Evolutionary conservation across 2,113 vertebrate genomes (phyloP).

Genomic region (Sorex araneus): DNA sequence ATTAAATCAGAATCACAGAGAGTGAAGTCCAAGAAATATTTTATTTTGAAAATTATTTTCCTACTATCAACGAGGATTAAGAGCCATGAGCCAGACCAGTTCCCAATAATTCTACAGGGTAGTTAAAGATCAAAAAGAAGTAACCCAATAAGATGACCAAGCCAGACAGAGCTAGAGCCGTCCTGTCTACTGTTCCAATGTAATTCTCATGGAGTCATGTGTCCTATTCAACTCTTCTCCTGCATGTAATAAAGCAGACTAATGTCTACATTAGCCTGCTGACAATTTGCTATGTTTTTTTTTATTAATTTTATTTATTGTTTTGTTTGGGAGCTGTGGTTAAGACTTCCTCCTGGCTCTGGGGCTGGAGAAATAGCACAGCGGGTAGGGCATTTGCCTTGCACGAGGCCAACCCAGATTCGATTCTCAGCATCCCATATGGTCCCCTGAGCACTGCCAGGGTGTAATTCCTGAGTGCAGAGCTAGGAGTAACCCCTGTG

Average conservation of each 20-base stretch:
- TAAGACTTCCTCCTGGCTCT: too few relatives aligned
- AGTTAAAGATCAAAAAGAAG: neutral
- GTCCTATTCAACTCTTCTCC: neutral
- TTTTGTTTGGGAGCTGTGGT: too few relatives aligned
- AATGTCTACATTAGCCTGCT: neutral
- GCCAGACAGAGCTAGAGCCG: neutral
- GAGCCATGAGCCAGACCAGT: neutral
- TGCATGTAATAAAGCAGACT: neutral
- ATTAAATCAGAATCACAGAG: constrained; percentile 23
- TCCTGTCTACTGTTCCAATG: neutral
- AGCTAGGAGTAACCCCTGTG: too few relatives aligned
- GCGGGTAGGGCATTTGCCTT: too few relatives aligned
- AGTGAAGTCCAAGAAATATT: neutral
- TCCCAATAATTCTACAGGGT: neutral
- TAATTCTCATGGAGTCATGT: neutral
- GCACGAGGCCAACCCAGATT: too few relatives aligned
- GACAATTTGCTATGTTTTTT: neutral
- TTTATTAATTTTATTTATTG: neutral
- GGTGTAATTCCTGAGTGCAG: too few relatives aligned
- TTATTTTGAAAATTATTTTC: neutral
- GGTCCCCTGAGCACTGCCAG: too few relatives aligned
- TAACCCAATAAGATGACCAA: neutral
- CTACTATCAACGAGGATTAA: neutral
- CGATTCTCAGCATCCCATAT: too few relatives aligned
- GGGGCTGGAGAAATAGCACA: too few relatives aligned